These are phyloP conservation scores for Alces alces DNA, from an alignment of 2,113 vertebrate genomes.

Conservation along the genomic window DNA sequence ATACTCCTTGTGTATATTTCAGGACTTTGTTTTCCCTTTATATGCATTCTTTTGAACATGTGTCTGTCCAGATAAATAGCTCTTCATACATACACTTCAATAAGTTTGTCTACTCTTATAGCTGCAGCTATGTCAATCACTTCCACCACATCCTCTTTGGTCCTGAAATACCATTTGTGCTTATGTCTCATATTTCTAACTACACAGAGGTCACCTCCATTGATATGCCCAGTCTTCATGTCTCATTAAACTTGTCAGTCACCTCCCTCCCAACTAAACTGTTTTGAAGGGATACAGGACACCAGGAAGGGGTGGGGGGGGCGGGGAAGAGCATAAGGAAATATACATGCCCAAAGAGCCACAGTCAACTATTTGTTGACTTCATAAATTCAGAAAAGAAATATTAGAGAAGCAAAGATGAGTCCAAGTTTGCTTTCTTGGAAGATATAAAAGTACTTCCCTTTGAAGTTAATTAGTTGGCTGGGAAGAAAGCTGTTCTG, in stretches of 20 bases:
- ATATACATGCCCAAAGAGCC: not conserved
- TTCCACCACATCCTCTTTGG: not conserved
- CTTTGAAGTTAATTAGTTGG: not conserved
- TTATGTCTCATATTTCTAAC: not conserved
- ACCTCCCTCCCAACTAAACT: not conserved
- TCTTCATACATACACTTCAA: not conserved
- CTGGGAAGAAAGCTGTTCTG: not conserved
- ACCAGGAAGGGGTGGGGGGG: not conserved
- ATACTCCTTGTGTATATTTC: not conserved
- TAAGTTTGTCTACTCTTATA: not conserved
- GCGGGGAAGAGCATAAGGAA: not conserved
- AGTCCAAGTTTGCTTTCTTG: not conserved
- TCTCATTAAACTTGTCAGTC: not conserved
- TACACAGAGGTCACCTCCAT: not conserved
- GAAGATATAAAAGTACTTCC: not conserved
- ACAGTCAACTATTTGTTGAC: not conserved
- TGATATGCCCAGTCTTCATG: not conserved
- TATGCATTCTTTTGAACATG: too few species aligned
- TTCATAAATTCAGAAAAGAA: not conserved
- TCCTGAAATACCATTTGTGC: not conserved
- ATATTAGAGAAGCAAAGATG: not conserved
- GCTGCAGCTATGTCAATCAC: not conserved
- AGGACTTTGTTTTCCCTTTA: not conserved
- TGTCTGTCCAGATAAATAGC: not conserved
- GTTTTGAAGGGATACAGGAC: not conserved